Percentiles rank a stretch among this genome's conserved stretches.
phyloP scores from a whole-genome alignment of 1,140 invertebrate genomes.

The Polyergus mexicanus region DNA sequence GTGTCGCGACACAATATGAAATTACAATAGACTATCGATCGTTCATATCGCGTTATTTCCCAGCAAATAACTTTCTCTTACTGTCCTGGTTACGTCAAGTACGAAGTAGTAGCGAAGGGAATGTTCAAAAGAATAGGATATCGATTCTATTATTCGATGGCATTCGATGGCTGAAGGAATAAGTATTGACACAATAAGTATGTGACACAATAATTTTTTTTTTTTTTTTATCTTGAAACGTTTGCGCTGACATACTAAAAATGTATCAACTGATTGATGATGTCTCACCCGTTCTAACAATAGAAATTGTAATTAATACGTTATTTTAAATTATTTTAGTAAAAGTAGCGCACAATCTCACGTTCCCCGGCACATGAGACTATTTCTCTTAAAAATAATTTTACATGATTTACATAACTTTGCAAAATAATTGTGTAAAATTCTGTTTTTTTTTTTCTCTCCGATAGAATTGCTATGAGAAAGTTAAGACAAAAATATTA shows the following conservation, averaged over 20 bases:
- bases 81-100: constrained; percentile 48
- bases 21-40: constrained; percentile 66
- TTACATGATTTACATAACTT: not conserved
- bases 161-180: not conserved
- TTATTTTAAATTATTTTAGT: not conserved
- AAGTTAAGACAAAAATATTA: not conserved
- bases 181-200: constrained; percentile 33
- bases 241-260: not conserved
- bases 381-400: not conserved
- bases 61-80: constrained; percentile 61
- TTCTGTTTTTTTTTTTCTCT: too few species aligned
- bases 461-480: not conserved
- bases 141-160: constrained; percentile 18
- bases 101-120: not conserved
- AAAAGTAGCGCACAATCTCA: not conserved
- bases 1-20: constrained; percentile 44
- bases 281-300: not conserved
- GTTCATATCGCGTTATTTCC: constrained; percentile 47
- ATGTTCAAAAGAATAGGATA: constrained; percentile 36
- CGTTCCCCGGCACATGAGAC: not conserved
- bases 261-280: not conserved
- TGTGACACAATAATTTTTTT: not conserved
- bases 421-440: not conserved
- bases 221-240: constrained; percentile 14
- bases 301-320: not conserved